Conservation (phyloP, 2,113 vertebrate species). For the Mirounga angustirostris region DNA sequence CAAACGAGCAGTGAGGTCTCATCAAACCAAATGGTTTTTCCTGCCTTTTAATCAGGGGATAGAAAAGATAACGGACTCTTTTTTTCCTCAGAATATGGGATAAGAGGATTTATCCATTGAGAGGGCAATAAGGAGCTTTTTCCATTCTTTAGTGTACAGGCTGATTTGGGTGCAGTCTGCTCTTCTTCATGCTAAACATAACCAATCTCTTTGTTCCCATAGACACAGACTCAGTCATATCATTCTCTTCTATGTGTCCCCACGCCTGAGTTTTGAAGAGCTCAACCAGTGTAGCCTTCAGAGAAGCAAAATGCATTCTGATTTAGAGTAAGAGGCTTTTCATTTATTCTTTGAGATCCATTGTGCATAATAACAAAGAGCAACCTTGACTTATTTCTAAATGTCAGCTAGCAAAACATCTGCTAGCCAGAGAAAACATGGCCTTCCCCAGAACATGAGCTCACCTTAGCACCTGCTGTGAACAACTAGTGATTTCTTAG, state of each 20-base stretch:
- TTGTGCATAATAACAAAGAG: conserved; percentile 77
- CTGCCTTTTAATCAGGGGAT: not conserved
- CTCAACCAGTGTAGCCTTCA: not conserved
- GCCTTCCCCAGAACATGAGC: conserved; percentile 50
- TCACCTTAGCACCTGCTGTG: conserved; percentile 57
- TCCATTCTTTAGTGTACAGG: not conserved
- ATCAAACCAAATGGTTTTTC: not conserved
- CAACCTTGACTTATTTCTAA: conserved; percentile 82
- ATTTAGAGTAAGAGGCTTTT: conserved; percentile 72
- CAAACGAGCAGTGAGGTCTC: not conserved
- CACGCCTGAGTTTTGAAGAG: conserved; percentile 62
- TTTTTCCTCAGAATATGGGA: not conserved
- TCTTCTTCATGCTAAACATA: conserved; percentile 14
- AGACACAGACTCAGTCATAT: conserved; percentile 24
- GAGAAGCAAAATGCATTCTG: conserved; percentile 62
- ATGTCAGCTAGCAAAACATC: conserved; percentile 82
- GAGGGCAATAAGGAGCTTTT: not conserved
- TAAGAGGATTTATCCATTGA: conserved; percentile 22
- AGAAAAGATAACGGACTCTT: not conserved
- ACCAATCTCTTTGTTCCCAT: not conserved
- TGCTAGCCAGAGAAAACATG: conserved; percentile 71
- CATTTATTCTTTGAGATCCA: conserved; percentile 77
- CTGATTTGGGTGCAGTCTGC: not conserved
- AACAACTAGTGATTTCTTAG: conserved; percentile 54
- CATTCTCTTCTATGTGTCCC: not conserved